Base-by-base conservation (phyloP, 2,113 vertebrate genomes). In the Lates calcarifer region DNA sequence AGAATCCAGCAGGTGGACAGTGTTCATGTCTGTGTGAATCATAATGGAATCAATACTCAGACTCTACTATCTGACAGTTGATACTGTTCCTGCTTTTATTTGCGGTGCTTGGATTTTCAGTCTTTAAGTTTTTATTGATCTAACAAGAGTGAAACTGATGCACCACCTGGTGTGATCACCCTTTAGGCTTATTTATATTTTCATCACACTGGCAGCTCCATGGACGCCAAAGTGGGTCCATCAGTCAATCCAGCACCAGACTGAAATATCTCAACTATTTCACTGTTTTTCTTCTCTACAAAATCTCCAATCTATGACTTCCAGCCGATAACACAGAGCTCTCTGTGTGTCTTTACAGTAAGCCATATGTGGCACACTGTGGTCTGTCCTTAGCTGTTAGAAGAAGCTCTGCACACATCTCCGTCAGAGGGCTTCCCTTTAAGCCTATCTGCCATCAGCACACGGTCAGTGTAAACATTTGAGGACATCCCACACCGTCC, bases 361-460 rank as follows among this genome's bases (percentile, higher is more conserved):
- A 69, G 33, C 11, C 33, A 14, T 20, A 6, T 20, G 37, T 39
- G 24, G 1, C 12, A 20, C n/a, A 9, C 45, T 7, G 14, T 3
- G 10, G 8, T 37, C 37, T n/a, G 29, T 31, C 41, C 65, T 41
- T 3, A 55, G 28, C 67, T n/a, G 5, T 37, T 15, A 2, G 51
- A 43, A 49, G 74, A 72, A 33, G 58, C 70, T 60, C 65, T 43
- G 39, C 43, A 17, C 35, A 13, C 2, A 56, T 74, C 41, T 66
- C 74, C 70, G 70, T 84, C 92, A 90, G 24, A 61, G 24, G 83
- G 29, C 74, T 85, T 92, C 71, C 58, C 78, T 55, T 83, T 71
- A 62, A 73, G 67, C 74, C 76, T 90, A 92, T 94, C 91, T 87
- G 68, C 26, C 17, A 65, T 79, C 82, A 33, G 83, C 91, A 93